These are phyloP conservation scores for Parthenolecanium corni DNA, from an alignment of 2,888 invertebrate species.

Conservation along the genomic window DNA sequence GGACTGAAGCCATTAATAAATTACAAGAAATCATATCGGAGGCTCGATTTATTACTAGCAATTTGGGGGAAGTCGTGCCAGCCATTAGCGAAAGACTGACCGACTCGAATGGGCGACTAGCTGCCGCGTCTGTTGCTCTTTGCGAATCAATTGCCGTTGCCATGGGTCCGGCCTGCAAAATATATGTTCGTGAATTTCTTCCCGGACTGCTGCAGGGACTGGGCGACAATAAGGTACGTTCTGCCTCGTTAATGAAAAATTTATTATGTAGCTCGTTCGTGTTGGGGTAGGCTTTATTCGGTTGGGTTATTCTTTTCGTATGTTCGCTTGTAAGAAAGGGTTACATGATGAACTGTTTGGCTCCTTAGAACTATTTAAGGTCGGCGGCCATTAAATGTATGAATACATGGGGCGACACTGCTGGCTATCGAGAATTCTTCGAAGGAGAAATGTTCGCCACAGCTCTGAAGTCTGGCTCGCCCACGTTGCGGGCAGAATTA, in stretches of 20 bases:
- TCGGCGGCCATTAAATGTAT: conserved; percentile 69
- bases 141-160: conserved; percentile 70
- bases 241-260: neutral
- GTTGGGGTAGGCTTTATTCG: no score
- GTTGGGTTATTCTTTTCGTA: neutral
- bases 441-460: conserved; percentile 84
- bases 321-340: neutral
- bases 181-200: conserved; percentile 66
- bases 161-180: conserved; percentile 66
- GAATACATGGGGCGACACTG: conserved; percentile 71
- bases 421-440: conserved; percentile 66
- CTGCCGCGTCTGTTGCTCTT: conserved; percentile 68
- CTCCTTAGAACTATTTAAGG: conserved; percentile 67
- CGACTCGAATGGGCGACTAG: conserved; percentile 88
- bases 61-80: conserved; percentile 72
- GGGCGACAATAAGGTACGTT: conserved; percentile 56
- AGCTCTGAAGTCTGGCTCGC: conserved; percentile 74
- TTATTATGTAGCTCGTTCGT: neutral
- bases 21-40: conserved; percentile 58
- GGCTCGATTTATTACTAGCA: conserved; percentile 67
- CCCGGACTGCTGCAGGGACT: conserved; percentile 64
- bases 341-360: conserved; percentile 39
- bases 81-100: conserved; percentile 54
- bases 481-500: conserved; percentile 65
- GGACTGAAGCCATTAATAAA: conserved; percentile 63